These are phyloP conservation scores for Gallinago stenura DNA, from an alignment of 2,797 vertebrate genomes.

Conservation along the genomic window DNA sequence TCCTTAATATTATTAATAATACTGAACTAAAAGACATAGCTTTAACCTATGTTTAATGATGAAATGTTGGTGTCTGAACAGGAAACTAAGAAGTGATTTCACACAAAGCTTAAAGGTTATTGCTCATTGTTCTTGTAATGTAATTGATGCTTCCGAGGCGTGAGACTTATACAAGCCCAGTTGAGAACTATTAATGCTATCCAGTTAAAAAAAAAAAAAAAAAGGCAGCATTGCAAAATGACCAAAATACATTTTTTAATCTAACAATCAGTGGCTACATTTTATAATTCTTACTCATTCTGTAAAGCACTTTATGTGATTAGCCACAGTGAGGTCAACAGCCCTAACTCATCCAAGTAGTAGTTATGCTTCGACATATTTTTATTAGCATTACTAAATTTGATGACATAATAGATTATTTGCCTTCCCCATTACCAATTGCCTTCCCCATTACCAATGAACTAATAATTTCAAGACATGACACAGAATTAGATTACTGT, in stretches of 20 bases:
- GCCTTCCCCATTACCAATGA: not conserved
- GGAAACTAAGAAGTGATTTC: not conserved
- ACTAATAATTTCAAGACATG: not conserved
- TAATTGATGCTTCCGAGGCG: not conserved
- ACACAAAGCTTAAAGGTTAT: not conserved
- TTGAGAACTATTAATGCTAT: not conserved
- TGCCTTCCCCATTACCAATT: not conserved
- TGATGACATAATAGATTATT: not conserved
- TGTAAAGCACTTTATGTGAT: not conserved
- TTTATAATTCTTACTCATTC: slow-evolving; percentile 41
- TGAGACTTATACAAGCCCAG: not conserved
- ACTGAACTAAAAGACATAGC: not conserved
- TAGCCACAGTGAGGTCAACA: not conserved
- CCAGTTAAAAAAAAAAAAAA: not conserved
- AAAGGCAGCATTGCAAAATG: not conserved
- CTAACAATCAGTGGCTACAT: not conserved
- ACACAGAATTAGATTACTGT: not conserved
- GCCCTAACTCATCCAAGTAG: not conserved
- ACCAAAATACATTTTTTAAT: not conserved
- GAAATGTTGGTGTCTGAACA: not conserved
- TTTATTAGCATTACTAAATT: slow-evolving; percentile 11
- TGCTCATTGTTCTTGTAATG: not conserved
- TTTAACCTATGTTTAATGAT: not conserved
- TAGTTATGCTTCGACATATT: not conserved
- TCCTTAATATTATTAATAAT: not conserved